These are phyloP conservation scores for Macrosiphum euphorbiae DNA, from an alignment of 2,888 invertebrate species.

Conservation along the genomic window DNA sequence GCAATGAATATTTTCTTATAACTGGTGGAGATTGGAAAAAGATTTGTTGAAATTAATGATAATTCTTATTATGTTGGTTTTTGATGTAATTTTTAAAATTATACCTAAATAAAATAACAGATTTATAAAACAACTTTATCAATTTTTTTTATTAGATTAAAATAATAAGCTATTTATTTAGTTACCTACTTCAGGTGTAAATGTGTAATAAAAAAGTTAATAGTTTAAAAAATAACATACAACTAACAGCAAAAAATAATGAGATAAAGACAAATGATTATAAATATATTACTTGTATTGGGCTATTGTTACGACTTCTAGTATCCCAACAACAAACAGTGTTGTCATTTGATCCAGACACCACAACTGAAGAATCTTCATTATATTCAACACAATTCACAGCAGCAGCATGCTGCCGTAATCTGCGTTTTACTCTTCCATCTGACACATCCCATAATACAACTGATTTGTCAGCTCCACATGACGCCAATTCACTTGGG, in stretches of 20 bases:
- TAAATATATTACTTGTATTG: slow-evolving; percentile 76
- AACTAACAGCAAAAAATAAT: neutral
- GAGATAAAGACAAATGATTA: neutral
- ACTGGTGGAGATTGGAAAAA: neutral
- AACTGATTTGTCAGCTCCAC: slow-evolving; percentile 92
- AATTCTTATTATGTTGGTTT: neutral
- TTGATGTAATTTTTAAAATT: neutral
- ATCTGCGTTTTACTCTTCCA: slow-evolving; percentile 85
- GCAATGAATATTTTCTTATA: neutral
- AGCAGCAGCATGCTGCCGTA: slow-evolving; percentile 88
- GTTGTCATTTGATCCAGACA: slow-evolving; percentile 95
- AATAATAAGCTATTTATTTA: neutral
- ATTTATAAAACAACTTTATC: too few species aligned
- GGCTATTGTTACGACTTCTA: slow-evolving; percentile 78
- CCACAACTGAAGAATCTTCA: slow-evolving; percentile 91
- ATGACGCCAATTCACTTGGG: slow-evolving; percentile 84
- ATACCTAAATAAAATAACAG: neutral
- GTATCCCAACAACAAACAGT: slow-evolving; percentile 94
- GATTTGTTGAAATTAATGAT: neutral
- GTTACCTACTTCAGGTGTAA: neutral
- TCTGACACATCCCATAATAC: slow-evolving; percentile 97
- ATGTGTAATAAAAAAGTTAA: neutral
- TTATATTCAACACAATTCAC: slow-evolving; percentile 91
- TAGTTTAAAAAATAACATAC: neutral
- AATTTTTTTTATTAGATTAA: neutral